phyloP scores from a whole-genome alignment of 2,113 vertebrate genomes.

The Mesitornis unicolor region DNA sequence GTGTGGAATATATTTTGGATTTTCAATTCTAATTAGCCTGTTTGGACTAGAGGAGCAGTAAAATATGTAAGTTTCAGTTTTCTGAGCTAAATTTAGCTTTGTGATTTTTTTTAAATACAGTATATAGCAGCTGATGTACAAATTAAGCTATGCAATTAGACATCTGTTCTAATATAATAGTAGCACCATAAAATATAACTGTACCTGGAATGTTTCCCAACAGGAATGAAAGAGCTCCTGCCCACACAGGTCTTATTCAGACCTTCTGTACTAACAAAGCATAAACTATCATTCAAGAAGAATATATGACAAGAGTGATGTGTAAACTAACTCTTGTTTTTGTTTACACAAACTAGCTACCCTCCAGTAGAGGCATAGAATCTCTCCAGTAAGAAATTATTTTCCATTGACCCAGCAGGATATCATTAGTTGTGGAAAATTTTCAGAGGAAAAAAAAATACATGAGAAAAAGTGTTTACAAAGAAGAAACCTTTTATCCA shows the following conservation, averaged over 20 bases:
- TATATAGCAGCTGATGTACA: neutral
- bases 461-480: neutral
- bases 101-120: neutral
- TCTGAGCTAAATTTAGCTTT: neutral
- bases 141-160: neutral
- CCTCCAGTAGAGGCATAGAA: neutral
- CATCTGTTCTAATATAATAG: neutral
- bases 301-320: neutral
- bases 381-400: neutral
- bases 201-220: neutral
- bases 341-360: neutral
- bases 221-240: neutral
- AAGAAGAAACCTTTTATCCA: neutral
- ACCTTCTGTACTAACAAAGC: neutral
- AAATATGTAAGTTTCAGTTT: neutral
- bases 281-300: neutral
- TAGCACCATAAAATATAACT: neutral
- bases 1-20: neutral
- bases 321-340: neutral
- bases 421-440: neutral
- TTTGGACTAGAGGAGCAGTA: neutral
- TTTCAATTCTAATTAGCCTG: neutral
- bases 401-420: neutral
- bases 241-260: neutral
- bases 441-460: neutral